phyloP scores from a whole-genome alignment of 2,113 vertebrate species.

The Trogon surrucura region DNA sequence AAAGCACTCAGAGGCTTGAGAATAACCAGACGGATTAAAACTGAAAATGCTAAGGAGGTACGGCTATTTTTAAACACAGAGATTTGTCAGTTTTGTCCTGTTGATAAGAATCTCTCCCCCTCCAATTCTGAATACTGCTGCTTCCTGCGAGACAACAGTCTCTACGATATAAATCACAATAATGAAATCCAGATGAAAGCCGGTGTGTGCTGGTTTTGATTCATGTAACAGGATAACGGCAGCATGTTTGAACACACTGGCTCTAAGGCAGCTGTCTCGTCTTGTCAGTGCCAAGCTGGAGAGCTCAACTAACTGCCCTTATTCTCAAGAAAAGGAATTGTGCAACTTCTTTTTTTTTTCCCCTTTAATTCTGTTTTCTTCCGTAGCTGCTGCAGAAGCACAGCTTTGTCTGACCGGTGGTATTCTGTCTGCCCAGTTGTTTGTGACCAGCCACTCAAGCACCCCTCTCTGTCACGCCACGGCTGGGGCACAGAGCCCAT shows the following conservation, averaged over 20 bases:
- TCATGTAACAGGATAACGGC: constrained; percentile 51
- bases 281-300: constrained; percentile 45
- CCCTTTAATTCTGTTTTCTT: neutral
- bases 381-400: neutral
- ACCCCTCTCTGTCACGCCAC: rapidly evolving
- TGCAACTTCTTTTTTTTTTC: neutral
- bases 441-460: neutral
- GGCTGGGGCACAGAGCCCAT: neutral
- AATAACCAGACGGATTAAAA: neutral
- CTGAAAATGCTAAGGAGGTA: neutral
- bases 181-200: constrained; percentile 66
- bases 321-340: neutral
- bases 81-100: constrained; percentile 15
- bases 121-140: neutral
- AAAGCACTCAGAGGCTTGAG: neutral
- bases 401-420: neutral
- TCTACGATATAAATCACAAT: constrained; percentile 45
- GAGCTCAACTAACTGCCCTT: constrained; percentile 1
- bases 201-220: constrained; percentile 56
- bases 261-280: constrained; percentile 48
- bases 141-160: constrained; percentile 57
- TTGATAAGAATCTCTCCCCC: constrained; percentile 37
- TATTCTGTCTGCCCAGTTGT: neutral
- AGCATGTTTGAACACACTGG: constrained; percentile 55
- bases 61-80: constrained; percentile 12